phyloP scores from a whole-genome alignment of 1,140 invertebrate species.

The Orussus abietinus region DNA sequence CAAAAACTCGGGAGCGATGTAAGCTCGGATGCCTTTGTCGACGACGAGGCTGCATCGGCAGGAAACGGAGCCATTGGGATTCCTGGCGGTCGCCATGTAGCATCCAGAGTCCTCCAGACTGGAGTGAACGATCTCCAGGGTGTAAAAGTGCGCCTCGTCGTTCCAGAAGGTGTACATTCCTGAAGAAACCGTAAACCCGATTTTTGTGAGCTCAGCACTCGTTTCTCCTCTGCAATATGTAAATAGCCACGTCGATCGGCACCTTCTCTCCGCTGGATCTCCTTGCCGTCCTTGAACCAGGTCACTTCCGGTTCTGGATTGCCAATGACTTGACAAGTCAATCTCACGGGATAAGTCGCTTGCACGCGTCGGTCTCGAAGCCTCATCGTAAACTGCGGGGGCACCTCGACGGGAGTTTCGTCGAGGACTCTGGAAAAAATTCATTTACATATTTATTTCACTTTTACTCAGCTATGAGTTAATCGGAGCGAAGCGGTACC shows the following conservation, averaged over 20 bases:
- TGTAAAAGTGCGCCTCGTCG: constrained; percentile 73
- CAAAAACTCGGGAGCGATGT: constrained; percentile 73
- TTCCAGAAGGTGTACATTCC: constrained; percentile 59
- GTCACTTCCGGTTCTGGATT: constrained; percentile 68
- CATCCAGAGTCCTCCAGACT: constrained; percentile 74
- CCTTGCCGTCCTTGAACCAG: constrained; percentile 75
- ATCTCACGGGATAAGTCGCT: constrained; percentile 75
- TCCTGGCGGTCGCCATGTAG: constrained; percentile 77
- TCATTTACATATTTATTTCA: constrained; percentile 2
- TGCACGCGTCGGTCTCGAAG: constrained; percentile 78
- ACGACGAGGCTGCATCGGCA: constrained; percentile 79
- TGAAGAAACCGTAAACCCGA: too few relatives aligned
- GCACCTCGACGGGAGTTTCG: constrained; percentile 40
- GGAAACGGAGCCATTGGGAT: constrained; percentile 77
- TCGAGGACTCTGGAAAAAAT: constrained; percentile 20
- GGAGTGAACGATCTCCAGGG: constrained; percentile 77
- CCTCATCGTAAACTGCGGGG: constrained; percentile 85
- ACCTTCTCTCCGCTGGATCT: too few relatives aligned
- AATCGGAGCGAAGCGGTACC: too few relatives aligned
- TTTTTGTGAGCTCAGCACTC: too few relatives aligned
- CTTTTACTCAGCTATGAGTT: constrained; percentile 9
- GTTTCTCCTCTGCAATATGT: too few relatives aligned
- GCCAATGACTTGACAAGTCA: constrained; percentile 82
- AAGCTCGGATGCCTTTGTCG: constrained; percentile 78
- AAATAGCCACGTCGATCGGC: too few relatives aligned